Percentiles rank a stretch among this genome's conserved stretches.
These are phyloP conservation scores for Meteorus colon DNA, from an alignment of 2,888 invertebrate species.

Conservation along the genomic window DNA sequence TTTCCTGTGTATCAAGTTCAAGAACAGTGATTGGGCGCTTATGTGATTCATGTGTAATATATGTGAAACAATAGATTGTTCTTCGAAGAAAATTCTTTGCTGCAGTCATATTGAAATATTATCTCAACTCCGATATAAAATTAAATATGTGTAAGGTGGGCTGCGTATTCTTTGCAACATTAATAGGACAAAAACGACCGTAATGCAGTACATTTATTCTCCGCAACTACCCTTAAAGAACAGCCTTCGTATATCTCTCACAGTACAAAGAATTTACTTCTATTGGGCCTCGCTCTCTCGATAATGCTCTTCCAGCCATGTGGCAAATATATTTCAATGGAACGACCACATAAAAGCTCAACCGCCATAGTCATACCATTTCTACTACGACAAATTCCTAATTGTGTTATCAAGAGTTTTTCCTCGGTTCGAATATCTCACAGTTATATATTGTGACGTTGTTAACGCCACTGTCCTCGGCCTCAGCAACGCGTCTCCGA, in stretches of 20 bases:
- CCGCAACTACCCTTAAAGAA: conserved; percentile 49
- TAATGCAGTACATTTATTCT: conserved; percentile 52
- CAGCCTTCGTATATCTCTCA: conserved; percentile 25
- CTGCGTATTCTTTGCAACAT: not conserved
- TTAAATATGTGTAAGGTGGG: not conserved
- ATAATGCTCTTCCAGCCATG: conserved; percentile 47
- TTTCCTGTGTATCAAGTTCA: no score
- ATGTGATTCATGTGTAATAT: no score
- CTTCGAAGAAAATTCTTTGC: no score
- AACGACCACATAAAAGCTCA: conserved; percentile 37
- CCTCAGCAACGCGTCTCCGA: no score
- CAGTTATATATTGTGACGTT: no score
- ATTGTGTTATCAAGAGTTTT: conserved; percentile 40
- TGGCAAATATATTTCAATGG: conserved; percentile 54
- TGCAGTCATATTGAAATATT: no score
- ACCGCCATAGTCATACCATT: conserved; percentile 3
- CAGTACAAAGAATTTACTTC: conserved; percentile 45
- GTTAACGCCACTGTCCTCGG: no score
- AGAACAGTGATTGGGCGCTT: no score
- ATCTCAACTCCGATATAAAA: not conserved
- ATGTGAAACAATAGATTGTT: no score
- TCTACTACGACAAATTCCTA: conserved; percentile 36
- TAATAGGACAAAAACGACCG: conserved; percentile 30
- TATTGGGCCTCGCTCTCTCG: conserved; percentile 41
- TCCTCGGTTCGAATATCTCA: not conserved